These are phyloP conservation scores for Eupithecia abbreviata DNA, from an alignment of 2,888 invertebrate species.

Conservation along the genomic window DNA sequence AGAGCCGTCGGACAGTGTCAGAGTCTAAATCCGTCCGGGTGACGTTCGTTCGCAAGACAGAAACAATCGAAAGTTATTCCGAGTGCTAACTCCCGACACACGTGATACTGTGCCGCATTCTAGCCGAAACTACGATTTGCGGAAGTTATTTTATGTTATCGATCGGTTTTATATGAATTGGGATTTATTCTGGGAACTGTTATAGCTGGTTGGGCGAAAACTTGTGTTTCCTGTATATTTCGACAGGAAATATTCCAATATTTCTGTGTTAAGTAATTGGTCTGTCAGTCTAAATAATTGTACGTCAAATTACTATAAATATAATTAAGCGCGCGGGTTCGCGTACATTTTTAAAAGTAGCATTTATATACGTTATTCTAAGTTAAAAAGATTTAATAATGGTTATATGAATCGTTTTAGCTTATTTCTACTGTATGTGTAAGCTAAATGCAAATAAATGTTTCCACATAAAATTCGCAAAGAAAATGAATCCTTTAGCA, in stretches of 20 bases:
- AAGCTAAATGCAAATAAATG: no score
- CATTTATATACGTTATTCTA: not conserved
- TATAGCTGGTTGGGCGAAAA: not conserved
- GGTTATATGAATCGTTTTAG: not conserved
- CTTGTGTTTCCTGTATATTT: not conserved
- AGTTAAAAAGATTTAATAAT: no score
- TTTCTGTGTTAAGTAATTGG: not conserved
- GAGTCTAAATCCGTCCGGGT: slow-evolving; percentile 74
- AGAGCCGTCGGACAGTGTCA: slow-evolving; percentile 64
- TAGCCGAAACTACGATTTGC: slow-evolving; percentile 62
- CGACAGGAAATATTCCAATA: not conserved
- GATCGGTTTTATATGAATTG: slow-evolving; percentile 32
- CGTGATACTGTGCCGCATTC: slow-evolving; percentile 74
- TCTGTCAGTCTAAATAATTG: not conserved
- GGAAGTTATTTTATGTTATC: slow-evolving; percentile 55
- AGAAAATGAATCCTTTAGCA: no score
- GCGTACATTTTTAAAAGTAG: not conserved
- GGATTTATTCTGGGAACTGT: slow-evolving; percentile 10
- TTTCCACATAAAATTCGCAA: no score
- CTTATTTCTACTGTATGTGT: no score
- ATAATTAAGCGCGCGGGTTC: not conserved
- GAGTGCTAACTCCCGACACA: slow-evolving; percentile 68
- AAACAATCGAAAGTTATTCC: slow-evolving; percentile 82
- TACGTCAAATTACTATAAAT: not conserved
- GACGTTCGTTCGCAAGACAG: slow-evolving; percentile 68